phyloP scores from a whole-genome alignment of 53 echinoderm and acorn worm genomes.

The Echinometra lucunter region DNA sequence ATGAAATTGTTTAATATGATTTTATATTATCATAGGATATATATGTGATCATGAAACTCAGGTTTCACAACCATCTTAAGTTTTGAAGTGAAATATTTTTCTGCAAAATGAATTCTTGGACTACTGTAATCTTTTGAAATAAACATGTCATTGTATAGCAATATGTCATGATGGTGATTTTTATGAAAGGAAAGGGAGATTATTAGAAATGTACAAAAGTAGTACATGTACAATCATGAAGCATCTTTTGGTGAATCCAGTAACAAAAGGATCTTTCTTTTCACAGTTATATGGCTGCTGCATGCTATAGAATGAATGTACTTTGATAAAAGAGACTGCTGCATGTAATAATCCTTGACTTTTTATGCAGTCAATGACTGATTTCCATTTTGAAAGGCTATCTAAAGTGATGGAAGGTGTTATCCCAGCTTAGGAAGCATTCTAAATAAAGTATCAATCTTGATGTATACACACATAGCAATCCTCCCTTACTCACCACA shows the following conservation, averaged over 20 bases:
- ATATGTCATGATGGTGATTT: background rate
- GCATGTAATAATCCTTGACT: slow-evolving; percentile 5
- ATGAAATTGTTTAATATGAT: no score
- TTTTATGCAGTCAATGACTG: slow-evolving; percentile 24
- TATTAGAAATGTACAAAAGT: background rate
- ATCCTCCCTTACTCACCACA: background rate
- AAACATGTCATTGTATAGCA: no score
- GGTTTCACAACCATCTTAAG: background rate
- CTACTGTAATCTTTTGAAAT: no score
- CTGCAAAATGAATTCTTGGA: background rate
- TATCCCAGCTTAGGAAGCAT: slow-evolving; percentile 50
- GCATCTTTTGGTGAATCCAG: background rate
- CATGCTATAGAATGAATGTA: background rate
- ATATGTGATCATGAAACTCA: no score
- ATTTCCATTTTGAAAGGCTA: slow-evolving; percentile 34
- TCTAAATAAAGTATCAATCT: slow-evolving; percentile 52
- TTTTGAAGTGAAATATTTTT: background rate
- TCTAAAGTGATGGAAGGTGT: slow-evolving; percentile 46
- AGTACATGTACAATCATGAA: background rate
- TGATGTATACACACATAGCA: slow-evolving; percentile 41
- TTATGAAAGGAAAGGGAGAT: background rate
- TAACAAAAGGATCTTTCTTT: background rate
- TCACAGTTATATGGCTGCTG: background rate
- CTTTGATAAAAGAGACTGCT: background rate
- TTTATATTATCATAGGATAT: no score